phyloP scores from a whole-genome alignment of 2,888 invertebrate species.

The Creontiades dilutus region DNA sequence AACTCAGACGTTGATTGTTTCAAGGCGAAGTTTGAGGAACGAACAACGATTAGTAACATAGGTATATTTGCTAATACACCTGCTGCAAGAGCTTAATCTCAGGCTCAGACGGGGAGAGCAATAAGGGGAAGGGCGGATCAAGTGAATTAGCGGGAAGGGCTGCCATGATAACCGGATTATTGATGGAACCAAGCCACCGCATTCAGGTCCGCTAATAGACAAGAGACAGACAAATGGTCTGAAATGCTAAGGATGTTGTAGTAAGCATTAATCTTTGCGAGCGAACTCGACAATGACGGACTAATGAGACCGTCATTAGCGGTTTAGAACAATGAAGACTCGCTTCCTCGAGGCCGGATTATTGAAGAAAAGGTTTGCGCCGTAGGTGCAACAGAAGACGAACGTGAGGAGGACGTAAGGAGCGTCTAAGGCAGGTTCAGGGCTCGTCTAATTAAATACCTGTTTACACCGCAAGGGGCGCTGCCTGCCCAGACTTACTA shows the following conservation, averaged over 20 bases:
- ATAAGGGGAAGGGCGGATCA: constrained; percentile 47
- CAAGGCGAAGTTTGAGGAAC: neutral
- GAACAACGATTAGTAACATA: neutral
- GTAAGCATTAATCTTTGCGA: constrained; percentile 62
- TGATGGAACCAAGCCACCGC: constrained; percentile 58
- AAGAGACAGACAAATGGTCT: constrained; percentile 67
- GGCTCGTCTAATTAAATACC: constrained; percentile 64
- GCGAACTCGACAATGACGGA: constrained; percentile 66
- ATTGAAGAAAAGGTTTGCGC: constrained; percentile 41
- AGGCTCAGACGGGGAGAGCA: constrained; percentile 20
- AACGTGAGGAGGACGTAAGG: neutral
- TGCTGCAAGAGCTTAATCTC: constrained; percentile 28
- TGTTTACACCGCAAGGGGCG: neutral
- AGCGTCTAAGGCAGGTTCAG: neutral
- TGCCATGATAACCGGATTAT: constrained; percentile 57
- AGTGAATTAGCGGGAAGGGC: constrained; percentile 59
- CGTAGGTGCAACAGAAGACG: constrained; percentile 19
- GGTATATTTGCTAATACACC: constrained; percentile 28
- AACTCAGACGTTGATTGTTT: neutral
- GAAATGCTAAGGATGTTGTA: constrained; percentile 64
- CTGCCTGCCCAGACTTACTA: neutral
- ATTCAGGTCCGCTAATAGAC: constrained; percentile 62
- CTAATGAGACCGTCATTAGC: constrained; percentile 69
- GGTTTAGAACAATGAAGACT: constrained; percentile 58
- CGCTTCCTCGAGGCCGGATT: constrained; percentile 10